Conservation (phyloP, 2,113 vertebrate species). For the Esox niger region DNA sequence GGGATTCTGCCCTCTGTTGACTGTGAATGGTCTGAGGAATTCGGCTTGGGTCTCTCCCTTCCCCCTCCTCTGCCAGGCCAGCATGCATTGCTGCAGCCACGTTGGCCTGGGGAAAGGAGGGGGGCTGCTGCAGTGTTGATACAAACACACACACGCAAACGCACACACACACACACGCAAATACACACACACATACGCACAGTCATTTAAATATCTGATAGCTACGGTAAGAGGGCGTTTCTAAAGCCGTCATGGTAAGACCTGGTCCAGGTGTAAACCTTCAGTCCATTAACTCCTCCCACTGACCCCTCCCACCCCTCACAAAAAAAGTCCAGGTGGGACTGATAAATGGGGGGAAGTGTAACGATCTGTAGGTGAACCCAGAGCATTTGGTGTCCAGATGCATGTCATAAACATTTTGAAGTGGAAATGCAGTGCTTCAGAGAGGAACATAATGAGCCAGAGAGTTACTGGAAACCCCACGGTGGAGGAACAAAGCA, state of each 20-base stretch:
- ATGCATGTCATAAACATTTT: constrained; percentile 63
- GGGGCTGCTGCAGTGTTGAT: constrained; percentile 26
- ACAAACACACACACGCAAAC: constrained; percentile 13
- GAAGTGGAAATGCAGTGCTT: constrained; percentile 30
- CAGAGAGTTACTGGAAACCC: constrained; percentile 49
- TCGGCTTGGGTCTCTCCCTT: constrained; percentile 28
- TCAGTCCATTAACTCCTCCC: constrained; percentile 5
- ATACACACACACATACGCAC: constrained; percentile 6
- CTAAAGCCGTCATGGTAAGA: too few relatives aligned
- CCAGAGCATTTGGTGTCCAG: constrained; percentile 69
- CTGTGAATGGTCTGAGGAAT: constrained; percentile 35
- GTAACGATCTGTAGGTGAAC: constrained; percentile 37
- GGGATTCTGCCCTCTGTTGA: constrained; percentile 22
- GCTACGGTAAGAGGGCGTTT: not conserved
- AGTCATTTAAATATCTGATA: not conserved
- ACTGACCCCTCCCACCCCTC: constrained; percentile 13
- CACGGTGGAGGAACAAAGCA: constrained; percentile 2
- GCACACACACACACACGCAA: constrained; percentile 24
- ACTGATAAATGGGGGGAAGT: not conserved
- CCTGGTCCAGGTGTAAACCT: constrained; percentile 48
- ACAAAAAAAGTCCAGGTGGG: constrained; percentile 13
- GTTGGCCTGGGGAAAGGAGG: constrained; percentile 48
- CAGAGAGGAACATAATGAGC: constrained; percentile 64
- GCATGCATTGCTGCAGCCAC: constrained; percentile 53
- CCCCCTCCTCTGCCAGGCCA: constrained; percentile 30